Conservation (phyloP, 2,888 invertebrate species). For the Drosophila paucipuncta region DNA sequence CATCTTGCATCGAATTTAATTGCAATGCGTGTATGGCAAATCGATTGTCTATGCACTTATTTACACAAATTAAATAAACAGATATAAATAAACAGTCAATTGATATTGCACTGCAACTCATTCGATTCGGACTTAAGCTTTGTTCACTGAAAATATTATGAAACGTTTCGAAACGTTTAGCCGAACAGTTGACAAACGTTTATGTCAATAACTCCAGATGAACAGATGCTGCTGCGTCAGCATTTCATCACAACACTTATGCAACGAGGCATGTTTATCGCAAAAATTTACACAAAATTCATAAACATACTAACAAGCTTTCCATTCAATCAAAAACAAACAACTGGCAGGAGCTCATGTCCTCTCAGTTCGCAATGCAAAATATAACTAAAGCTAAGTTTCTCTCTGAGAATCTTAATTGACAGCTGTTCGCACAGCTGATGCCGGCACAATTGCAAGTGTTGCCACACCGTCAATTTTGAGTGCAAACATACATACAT, state of each 20-base stretch:
- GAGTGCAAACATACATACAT: not conserved
- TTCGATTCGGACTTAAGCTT: not conserved
- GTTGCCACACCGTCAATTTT: conserved; percentile 32
- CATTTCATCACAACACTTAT: conserved; percentile 31
- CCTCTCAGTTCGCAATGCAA: conserved; percentile 30
- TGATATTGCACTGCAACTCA: not conserved
- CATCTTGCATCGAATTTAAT: conserved; percentile 26
- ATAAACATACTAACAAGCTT: conserved; percentile 36
- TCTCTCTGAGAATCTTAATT: conserved; percentile 13
- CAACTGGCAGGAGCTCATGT: not conserved
- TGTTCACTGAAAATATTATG: not conserved
- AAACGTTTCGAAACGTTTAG: conserved; percentile 48
- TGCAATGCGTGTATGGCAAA: conserved; percentile 9
- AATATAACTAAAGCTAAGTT: conserved; percentile 41
- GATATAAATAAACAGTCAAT: no score
- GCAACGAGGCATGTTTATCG: conserved; percentile 4
- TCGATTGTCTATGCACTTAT: not conserved
- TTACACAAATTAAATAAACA: not conserved
- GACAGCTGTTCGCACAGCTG: conserved; percentile 56
- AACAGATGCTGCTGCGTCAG: conserved; percentile 1
- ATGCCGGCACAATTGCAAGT: not conserved
- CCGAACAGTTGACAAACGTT: conserved; percentile 4
- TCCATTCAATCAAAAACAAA: conserved; percentile 29
- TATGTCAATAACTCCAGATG: conserved; percentile 10
- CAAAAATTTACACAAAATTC: not conserved